phyloP scores from a whole-genome alignment of 1,140 invertebrate species.

The Zaprionus gabonicus region DNA sequence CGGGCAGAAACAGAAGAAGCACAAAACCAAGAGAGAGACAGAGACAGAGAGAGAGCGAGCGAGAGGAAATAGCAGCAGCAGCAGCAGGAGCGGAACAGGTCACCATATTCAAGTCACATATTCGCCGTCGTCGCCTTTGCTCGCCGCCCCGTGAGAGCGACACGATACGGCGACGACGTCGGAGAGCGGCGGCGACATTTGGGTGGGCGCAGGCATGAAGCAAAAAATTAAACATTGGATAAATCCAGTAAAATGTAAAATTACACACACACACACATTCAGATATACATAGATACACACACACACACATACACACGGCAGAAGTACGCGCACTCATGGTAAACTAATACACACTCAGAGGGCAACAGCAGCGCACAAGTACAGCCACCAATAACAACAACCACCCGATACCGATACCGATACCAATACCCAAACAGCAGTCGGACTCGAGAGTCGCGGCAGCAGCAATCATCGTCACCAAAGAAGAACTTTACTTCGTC shows the following conservation, averaged over 20 bases:
- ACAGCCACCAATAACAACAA: constrained; percentile 53
- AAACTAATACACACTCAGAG: constrained; percentile 70
- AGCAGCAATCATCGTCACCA: constrained; percentile 80
- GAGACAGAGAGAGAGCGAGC: neutral
- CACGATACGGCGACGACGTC: constrained; percentile 9
- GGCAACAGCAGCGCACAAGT: constrained; percentile 39
- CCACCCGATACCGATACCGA: constrained; percentile 71
- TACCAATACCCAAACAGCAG: constrained; percentile 48
- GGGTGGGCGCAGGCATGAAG: constrained; percentile 65
- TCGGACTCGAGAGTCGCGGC: constrained; percentile 34
- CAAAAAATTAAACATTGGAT: constrained; percentile 81
- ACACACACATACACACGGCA: constrained; percentile 5
- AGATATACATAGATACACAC: constrained; percentile 41
- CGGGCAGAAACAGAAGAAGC: constrained; percentile 48
- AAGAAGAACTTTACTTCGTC: constrained; percentile 78
- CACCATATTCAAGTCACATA: constrained; percentile 68
- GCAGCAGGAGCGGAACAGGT: constrained; percentile 61
- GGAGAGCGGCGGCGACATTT: constrained; percentile 42
- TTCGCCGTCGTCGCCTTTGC: constrained; percentile 30
- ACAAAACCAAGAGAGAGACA: constrained; percentile 2
- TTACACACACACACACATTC: constrained; percentile 60
- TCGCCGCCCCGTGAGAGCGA: constrained; percentile 57
- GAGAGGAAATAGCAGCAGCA: constrained; percentile 22
- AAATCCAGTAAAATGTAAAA: constrained; percentile 82
- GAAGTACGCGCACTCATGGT: constrained; percentile 46